These are phyloP conservation scores for Drosophila varians DNA, from an alignment of 1,140 invertebrate species.

Conservation along the genomic window DNA sequence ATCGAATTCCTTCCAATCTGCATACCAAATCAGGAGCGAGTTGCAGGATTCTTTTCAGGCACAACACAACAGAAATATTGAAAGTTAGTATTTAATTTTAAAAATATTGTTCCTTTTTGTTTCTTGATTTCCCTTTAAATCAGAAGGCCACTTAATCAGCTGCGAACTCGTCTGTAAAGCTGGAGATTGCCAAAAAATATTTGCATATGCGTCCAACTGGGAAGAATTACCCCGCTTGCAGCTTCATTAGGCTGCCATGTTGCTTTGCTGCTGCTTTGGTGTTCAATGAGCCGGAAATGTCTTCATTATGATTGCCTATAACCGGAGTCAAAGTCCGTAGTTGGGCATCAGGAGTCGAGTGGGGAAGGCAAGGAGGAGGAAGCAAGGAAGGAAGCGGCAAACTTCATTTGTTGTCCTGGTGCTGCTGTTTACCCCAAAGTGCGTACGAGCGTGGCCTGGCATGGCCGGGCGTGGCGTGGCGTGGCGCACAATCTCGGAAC, in stretches of 20 bases:
- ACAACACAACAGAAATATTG: too few species aligned
- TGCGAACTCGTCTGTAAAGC: constrained; percentile 39
- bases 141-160: constrained; percentile 17
- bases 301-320: constrained; percentile 79
- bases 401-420: constrained; percentile 64
- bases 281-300: constrained; percentile 75
- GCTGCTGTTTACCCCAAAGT: constrained; percentile 44
- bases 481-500: constrained; percentile 38
- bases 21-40: constrained; percentile 49
- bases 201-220: constrained; percentile 45
- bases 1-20: constrained; percentile 61
- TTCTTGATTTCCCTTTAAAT: not conserved
- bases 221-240: constrained; percentile 44
- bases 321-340: constrained; percentile 50
- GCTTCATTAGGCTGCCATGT: constrained; percentile 58
- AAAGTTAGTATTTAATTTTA: too few species aligned
- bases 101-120: too few species aligned
- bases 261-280: constrained; percentile 42
- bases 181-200: constrained; percentile 25
- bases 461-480: too few species aligned
- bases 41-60: not conserved
- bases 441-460: constrained; percentile 68
- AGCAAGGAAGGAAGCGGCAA: constrained; percentile 36
- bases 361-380: not conserved
- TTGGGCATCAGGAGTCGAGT: not conserved